phyloP scores from a whole-genome alignment of 2,797 vertebrate species.

The Heliangelus exortis region DNA sequence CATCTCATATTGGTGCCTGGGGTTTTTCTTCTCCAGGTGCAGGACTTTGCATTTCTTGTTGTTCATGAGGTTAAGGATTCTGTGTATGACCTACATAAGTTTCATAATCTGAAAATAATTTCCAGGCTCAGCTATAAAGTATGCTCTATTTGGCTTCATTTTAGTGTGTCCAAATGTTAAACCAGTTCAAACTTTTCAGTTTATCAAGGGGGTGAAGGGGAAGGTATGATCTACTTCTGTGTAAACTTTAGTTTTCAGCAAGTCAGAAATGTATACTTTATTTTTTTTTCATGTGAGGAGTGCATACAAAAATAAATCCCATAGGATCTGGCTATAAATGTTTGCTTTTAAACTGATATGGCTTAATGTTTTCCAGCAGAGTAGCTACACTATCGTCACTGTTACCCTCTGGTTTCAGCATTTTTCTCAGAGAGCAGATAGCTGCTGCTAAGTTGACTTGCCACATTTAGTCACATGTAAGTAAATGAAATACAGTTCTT shows the following conservation, averaged over 20 bases:
- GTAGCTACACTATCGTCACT: neutral
- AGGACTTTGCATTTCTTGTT: neutral
- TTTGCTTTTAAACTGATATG: neutral
- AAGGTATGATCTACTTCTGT: neutral
- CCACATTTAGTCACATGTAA: neutral
- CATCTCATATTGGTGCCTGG: accelerated
- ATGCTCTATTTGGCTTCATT: neutral
- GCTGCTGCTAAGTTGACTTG: neutral
- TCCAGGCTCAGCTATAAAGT: neutral
- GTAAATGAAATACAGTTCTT: neutral
- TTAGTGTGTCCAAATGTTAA: neutral
- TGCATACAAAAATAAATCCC: neutral
- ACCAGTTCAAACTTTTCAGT: neutral
- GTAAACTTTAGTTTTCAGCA: neutral
- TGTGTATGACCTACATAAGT: neutral
- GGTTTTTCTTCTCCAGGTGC: neutral
- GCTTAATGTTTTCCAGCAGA: neutral
- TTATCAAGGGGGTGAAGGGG: neutral
- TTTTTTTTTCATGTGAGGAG: neutral
- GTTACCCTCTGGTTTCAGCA: neutral
- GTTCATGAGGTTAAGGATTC: neutral
- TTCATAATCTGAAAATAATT: neutral
- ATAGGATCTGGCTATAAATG: neutral
- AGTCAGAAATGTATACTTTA: neutral
- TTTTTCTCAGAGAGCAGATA: neutral